A percentile compares a stretch with the other conserved stretches of the same genome.
Evolutionary conservation across 2,113 vertebrate genomes (phyloP).

Genomic region (Solea senegalensis): DNA sequence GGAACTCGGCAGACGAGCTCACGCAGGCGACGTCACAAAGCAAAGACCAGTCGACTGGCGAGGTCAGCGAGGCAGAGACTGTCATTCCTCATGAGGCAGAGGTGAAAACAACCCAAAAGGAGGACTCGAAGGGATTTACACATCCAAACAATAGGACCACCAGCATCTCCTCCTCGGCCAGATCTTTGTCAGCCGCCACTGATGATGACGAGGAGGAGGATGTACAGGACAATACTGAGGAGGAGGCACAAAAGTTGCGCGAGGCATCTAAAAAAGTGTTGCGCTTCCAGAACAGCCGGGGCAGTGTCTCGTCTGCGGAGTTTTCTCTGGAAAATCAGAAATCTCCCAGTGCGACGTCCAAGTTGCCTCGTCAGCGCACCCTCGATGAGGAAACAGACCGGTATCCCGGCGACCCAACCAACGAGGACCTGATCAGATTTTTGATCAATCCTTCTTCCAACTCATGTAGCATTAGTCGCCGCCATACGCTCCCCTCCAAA

Average conservation of each 20-base stretch:
- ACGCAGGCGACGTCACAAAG: slow-evolving; percentile 7
- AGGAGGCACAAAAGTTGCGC: slow-evolving; percentile 77
- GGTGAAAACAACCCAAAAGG: slow-evolving; percentile 10
- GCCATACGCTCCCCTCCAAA: slow-evolving; percentile 69
- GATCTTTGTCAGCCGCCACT: slow-evolving; percentile 14
- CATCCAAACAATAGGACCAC: not conserved
- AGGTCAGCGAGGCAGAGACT: slow-evolving; percentile 7
- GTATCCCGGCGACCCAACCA: slow-evolving; percentile 43
- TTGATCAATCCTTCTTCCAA: slow-evolving; percentile 36
- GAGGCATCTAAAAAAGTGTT: slow-evolving; percentile 79
- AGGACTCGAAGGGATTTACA: slow-evolving; percentile 9
- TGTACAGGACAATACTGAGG: slow-evolving; percentile 66
- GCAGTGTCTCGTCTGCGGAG: slow-evolving; percentile 73
- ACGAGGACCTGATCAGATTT: slow-evolving; percentile 56
- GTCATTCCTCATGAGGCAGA: slow-evolving; percentile 8
- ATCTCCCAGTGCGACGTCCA: slow-evolving; percentile 25
- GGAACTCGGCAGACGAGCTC: slow-evolving; percentile 59
- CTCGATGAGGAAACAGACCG: slow-evolving; percentile 62
- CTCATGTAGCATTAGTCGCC: slow-evolving; percentile 55
- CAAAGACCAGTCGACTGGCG: not conserved
- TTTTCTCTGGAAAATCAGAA: slow-evolving; percentile 57
- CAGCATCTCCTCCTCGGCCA: slow-evolving; percentile 15
- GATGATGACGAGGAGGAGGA: slow-evolving; percentile 53
- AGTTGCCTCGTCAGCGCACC: slow-evolving; percentile 51
- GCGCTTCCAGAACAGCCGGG: slow-evolving; percentile 70